Percentiles rank a stretch among this genome's conserved stretches.
phyloP scores from a whole-genome alignment of 2,888 invertebrate genomes.

The Cryptus armator region DNA sequence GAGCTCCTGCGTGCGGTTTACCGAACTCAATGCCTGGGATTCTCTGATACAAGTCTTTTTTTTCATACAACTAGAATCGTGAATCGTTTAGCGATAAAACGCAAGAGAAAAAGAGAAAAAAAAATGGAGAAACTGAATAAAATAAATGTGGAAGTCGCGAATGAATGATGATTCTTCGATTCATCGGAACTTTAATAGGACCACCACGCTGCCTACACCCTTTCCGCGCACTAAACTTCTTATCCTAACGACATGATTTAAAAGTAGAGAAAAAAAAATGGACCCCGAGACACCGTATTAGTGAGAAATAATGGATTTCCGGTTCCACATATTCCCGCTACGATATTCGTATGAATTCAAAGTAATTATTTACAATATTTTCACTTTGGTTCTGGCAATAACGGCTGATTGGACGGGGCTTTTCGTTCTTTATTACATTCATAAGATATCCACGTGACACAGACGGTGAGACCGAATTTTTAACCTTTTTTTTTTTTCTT shows the following conservation, averaged over 20 bases:
- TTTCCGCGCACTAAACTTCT: constrained; percentile 58
- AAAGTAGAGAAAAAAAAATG: background rate
- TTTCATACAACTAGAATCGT: constrained; percentile 5
- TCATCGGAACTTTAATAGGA: constrained; percentile 44
- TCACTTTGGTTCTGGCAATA: constrained; percentile 41
- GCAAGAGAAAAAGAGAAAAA: constrained; percentile 14
- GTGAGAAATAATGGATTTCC: constrained; percentile 64
- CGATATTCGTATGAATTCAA: constrained; percentile 6
- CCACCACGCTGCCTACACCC: constrained; percentile 33
- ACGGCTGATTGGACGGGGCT: constrained; percentile 35
- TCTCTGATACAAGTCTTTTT: constrained; percentile 15
- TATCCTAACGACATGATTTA: constrained; percentile 61
- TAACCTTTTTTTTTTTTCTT: background rate
- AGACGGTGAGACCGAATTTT: background rate
- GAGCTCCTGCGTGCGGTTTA: constrained; percentile 63
- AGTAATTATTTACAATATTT: constrained; percentile 42
- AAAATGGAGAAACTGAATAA: constrained; percentile 11
- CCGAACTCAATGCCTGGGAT: constrained; percentile 55
- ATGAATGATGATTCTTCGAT: constrained; percentile 51
- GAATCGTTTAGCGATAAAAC: constrained; percentile 47
- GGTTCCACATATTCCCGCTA: constrained; percentile 53
- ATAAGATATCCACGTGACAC: constrained; percentile 35
- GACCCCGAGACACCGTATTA: constrained; percentile 20
- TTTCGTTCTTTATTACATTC: constrained; percentile 39
- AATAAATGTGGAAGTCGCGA: constrained; percentile 41